Conservation (phyloP, 2,888 invertebrate genomes). For the Leuctra nigra region DNA sequence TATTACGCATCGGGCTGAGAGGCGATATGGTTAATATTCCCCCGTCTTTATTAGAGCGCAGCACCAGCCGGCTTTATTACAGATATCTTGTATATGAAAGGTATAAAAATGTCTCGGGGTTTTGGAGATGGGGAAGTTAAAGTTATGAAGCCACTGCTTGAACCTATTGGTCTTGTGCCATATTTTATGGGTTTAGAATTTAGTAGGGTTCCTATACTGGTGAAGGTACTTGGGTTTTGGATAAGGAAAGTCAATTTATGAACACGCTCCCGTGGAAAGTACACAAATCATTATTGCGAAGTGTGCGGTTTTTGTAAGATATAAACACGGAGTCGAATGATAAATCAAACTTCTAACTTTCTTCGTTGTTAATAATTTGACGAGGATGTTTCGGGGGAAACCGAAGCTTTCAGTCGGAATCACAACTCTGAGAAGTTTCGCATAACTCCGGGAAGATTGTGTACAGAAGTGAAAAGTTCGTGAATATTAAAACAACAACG, state of each 20-base stretch:
- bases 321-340: not conserved
- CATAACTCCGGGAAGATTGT: no score
- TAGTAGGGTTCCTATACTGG: constrained; percentile 6
- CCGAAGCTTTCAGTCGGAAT: no score
- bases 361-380: not conserved
- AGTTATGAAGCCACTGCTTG: constrained; percentile 17
- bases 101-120: constrained; percentile 14
- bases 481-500: no score
- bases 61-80: constrained; percentile 10
- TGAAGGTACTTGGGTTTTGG: not conserved
- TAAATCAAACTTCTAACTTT: not conserved
- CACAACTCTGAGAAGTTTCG: no score
- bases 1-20: not conserved
- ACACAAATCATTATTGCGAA: constrained; percentile 11
- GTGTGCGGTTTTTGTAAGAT: not conserved
- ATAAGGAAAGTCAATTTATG: constrained; percentile 14
- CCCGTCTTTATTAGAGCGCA: constrained; percentile 3
- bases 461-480: no score
- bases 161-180: constrained; percentile 15
- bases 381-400: no score
- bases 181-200: constrained; percentile 18
- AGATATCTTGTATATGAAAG: constrained; percentile 18
- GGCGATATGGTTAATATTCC: constrained; percentile 7
- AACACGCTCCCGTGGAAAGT: not conserved
- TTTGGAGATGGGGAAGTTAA: constrained; percentile 13